Conservation (phyloP, 2,113 vertebrate genomes). For the human (Homo sapiens) region GRCh38 chr14:93645501-93646000, state of each 20-base stretch:
- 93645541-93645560: neutral
- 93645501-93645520: neutral
- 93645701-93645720: neutral
- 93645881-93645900: neutral
- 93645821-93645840: neutral
- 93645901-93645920: neutral
- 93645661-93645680: neutral
- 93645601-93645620: neutral
- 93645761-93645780: neutral
- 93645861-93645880: neutral
- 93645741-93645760: neutral
- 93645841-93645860: neutral
- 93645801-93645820: neutral
- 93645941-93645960: neutral
- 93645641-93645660: neutral
- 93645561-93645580: neutral
- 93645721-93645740: neutral
- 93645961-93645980: neutral
- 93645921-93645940: neutral
- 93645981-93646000: slow-evolving; percentile 12
- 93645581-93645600: neutral
- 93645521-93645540: neutral
- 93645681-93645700: neutral
- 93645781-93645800: neutral
- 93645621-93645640: neutral